Conservation (phyloP, 2,888 invertebrate genomes). For the Troides oblongomaculatus region DNA sequence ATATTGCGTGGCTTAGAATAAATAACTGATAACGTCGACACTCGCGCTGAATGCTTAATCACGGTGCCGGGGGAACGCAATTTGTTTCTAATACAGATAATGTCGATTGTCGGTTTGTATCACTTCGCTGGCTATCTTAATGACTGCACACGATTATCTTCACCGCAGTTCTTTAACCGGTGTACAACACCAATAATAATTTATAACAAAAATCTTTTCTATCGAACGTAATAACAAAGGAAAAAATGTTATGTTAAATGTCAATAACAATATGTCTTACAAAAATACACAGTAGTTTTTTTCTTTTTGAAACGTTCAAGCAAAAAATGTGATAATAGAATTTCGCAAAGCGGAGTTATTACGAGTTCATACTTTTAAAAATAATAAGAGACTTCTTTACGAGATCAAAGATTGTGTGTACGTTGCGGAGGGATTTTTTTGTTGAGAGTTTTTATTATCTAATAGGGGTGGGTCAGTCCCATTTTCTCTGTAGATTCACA, state of each 20-base stretch:
- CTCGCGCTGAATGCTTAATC: slow-evolving; percentile 22
- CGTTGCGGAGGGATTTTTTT: not conserved
- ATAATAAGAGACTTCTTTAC: not conserved
- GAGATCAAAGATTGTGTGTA: slow-evolving; percentile 1
- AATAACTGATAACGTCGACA: slow-evolving; percentile 8
- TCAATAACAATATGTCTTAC: not conserved
- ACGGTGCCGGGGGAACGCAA: slow-evolving; percentile 24
- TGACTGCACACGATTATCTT: slow-evolving; percentile 16
- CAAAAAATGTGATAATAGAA: not conserved
- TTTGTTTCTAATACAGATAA: slow-evolving; percentile 27
- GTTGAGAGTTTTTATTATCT: slow-evolving; percentile 2
- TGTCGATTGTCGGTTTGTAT: slow-evolving; percentile 27
- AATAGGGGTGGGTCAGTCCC: slow-evolving; percentile 1
- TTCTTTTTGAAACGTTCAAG: not conserved
- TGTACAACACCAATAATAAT: too few species aligned
- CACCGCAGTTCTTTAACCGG: not conserved
- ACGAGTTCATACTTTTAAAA: not conserved
- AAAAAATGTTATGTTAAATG: not conserved
- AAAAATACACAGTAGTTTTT: not conserved
- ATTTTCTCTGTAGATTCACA: not conserved
- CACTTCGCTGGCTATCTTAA: slow-evolving; percentile 21
- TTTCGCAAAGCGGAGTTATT: not conserved
- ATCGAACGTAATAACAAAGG: not conserved
- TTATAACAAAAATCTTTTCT: not conserved
- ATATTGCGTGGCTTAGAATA: slow-evolving; percentile 8